Evolutionary conservation across 2,113 vertebrate genomes (phyloP).

Genomic region (Plecotus auritus): DNA sequence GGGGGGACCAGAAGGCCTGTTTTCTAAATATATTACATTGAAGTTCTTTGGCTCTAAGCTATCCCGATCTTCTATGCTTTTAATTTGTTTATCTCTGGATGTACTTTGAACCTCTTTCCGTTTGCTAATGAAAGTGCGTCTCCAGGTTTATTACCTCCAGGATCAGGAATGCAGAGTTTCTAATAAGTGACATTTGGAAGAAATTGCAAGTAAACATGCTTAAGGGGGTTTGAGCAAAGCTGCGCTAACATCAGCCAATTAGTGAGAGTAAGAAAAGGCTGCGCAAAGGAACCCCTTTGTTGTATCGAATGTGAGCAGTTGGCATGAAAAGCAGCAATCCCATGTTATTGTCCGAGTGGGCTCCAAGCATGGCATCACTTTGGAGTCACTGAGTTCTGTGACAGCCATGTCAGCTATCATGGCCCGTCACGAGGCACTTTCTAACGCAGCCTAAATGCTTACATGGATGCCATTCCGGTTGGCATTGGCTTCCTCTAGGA

Average conservation of each 20-base stretch:
- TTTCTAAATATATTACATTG: not conserved
- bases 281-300: not conserved
- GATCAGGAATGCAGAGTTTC: conserved; percentile 8
- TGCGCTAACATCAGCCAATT: not conserved
- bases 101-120: conserved; percentile 24
- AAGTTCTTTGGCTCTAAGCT: not conserved
- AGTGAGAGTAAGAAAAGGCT: not conserved
- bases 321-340: not conserved
- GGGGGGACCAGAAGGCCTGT: not conserved
- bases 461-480: not conserved
- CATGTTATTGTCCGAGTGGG: not conserved
- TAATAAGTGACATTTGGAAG: conserved; percentile 53
- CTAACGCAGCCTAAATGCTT: conserved; percentile 12
- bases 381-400: not conserved
- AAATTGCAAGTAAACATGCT: not conserved
- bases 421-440: not conserved
- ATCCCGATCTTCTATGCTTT: not conserved
- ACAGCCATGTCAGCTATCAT: not conserved
- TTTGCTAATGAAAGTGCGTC: conserved; percentile 25
- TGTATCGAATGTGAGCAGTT: not conserved
- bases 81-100: conserved; percentile 42
- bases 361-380: not conserved
- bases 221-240: not conserved
- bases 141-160: conserved; percentile 30
- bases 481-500: not conserved